Percentiles rank a stretch among this genome's conserved stretches.
Conservation (phyloP, 2,888 invertebrate genomes). For the Ophonus ardosiacus region DNA sequence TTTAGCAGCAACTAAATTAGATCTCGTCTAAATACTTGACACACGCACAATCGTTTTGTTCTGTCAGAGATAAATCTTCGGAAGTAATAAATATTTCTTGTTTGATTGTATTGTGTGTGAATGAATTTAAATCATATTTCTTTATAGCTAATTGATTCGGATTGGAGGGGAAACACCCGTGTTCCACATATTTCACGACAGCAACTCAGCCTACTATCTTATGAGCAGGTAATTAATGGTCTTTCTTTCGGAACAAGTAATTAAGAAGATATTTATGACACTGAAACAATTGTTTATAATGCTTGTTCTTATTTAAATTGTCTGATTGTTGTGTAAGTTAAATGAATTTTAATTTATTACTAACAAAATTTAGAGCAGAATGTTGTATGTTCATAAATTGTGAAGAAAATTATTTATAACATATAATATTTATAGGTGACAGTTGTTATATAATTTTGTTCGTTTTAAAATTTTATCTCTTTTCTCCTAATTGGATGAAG, state of each 20-base stretch:
- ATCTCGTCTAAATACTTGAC: not conserved
- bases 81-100: slow-evolving; percentile 1
- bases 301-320: slow-evolving; percentile 44
- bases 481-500: not conserved
- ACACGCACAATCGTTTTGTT: slow-evolving; percentile 27
- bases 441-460: not conserved
- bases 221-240: slow-evolving; percentile 28
- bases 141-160: slow-evolving; percentile 42
- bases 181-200: slow-evolving; percentile 32
- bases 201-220: slow-evolving; percentile 7
- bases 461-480: not conserved
- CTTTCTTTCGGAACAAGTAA: slow-evolving; percentile 21
- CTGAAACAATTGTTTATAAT: slow-evolving; percentile 37
- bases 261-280: slow-evolving; percentile 39
- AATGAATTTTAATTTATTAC: slow-evolving; percentile 20
- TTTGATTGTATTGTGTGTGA: slow-evolving; percentile 7
- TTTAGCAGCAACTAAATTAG: slow-evolving; percentile 25
- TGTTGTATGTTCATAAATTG: not conserved
- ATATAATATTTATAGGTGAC: not conserved
- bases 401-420: not conserved
- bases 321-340: slow-evolving; percentile 8
- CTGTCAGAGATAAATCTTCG: slow-evolving; percentile 29
- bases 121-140: slow-evolving; percentile 44
- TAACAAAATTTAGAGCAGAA: not conserved
- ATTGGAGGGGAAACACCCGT: slow-evolving; percentile 26